A percentile compares a stretch with the other conserved stretches of the same genome.
phyloP scores from a whole-genome alignment of 2,797 vertebrate genomes.

The Ibycter americanus region DNA sequence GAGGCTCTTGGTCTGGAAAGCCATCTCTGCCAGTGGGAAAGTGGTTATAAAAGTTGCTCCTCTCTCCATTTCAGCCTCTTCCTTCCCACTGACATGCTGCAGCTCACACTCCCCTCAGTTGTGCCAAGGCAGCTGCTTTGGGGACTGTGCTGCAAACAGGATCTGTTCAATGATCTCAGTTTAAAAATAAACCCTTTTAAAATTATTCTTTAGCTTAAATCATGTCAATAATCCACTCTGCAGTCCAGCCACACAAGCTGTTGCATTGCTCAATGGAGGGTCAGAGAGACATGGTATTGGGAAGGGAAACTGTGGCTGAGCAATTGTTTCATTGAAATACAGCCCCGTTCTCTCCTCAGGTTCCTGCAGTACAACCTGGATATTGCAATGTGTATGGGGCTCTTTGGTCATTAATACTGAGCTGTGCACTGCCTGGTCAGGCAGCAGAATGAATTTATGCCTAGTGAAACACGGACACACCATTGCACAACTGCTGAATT shows the following conservation, averaged over 20 bases:
- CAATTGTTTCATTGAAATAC: not conserved
- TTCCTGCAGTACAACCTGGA: rapidly evolving
- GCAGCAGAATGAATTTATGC: not conserved
- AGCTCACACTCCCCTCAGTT: not conserved
- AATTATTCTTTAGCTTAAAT: not conserved
- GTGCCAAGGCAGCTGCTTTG: conserved; percentile 13
- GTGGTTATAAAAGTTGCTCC: not conserved
- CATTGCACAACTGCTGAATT: not conserved
- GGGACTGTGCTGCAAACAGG: not conserved
- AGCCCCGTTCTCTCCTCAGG: not conserved
- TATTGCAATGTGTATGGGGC: rapidly evolving
- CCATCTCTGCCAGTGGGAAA: not conserved
- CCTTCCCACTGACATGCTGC: not conserved
- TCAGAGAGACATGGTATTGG: not conserved
- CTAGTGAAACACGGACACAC: not conserved
- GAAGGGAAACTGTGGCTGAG: not conserved
- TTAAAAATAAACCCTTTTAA: conserved; percentile 15
- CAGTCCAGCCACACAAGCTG: not conserved
- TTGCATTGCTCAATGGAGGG: not conserved
- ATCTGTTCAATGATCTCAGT: not conserved
- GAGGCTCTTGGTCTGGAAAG: not conserved
- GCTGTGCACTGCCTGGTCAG: not conserved
- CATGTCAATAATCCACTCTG: not conserved
- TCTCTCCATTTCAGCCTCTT: not conserved
- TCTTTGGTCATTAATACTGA: not conserved